These are phyloP conservation scores for Catharus minimus DNA, from an alignment of 2,113 vertebrate species.

Conservation along the genomic window DNA sequence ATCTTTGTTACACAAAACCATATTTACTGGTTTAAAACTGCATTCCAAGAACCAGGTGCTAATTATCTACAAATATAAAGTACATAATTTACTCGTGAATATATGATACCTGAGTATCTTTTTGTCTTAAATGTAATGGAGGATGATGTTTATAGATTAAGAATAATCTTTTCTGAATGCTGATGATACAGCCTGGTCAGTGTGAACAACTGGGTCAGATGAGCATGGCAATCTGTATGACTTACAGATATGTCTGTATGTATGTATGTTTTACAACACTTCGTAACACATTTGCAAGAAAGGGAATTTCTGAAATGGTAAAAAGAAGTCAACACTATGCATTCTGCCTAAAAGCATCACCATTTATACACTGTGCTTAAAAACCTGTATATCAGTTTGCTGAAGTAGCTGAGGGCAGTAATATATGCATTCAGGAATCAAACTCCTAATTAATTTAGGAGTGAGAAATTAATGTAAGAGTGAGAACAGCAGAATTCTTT, in stretches of 20 bases:
- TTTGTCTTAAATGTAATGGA: background rate
- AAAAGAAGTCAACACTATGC: background rate
- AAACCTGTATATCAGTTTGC: background rate
- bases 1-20: background rate
- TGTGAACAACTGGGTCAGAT: background rate
- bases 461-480: background rate
- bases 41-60: background rate
- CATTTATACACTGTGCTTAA: background rate
- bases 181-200: background rate
- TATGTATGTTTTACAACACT: background rate
- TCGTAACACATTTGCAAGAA: background rate
- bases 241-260: background rate
- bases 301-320: background rate
- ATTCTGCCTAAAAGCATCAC: background rate
- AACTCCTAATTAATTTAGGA: background rate
- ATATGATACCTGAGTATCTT: background rate
- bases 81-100: background rate
- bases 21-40: background rate
- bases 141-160: background rate
- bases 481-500: background rate
- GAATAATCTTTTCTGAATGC: background rate
- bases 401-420: background rate
- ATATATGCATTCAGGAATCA: background rate
- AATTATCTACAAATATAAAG: background rate
- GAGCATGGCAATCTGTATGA: background rate